Evolutionary conservation across 2,888 invertebrate genomes (phyloP).

Genomic region (Hydraecia micacea): DNA sequence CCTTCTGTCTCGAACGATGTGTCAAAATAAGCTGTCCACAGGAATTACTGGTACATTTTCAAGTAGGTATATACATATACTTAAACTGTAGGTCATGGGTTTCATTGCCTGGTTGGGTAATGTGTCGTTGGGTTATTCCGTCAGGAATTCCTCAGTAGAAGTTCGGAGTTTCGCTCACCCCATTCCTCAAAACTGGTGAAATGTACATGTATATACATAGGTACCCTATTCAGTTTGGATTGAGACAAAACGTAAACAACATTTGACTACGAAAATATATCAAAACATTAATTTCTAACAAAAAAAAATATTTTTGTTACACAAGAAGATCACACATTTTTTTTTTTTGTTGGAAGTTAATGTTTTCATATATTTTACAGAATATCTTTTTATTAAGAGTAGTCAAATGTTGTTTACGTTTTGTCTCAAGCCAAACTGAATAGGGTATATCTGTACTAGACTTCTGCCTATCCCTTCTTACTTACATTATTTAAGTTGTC

Average conservation of each 20-base stretch:
- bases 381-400: too few species aligned
- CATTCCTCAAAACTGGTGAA: background rate
- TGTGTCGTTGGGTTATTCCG: background rate
- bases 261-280: too few species aligned
- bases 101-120: background rate
- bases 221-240: too few species aligned
- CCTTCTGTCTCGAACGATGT: conserved; percentile 2
- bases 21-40: conserved; percentile 22
- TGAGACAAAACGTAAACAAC: too few species aligned
- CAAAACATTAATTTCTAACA: too few species aligned
- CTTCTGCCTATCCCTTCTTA: background rate
- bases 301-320: too few species aligned
- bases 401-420: too few species aligned
- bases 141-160: background rate
- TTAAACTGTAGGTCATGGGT: background rate
- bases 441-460: background rate
- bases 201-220: too few species aligned
- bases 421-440: too few species aligned
- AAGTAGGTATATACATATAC: background rate
- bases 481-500: background rate
- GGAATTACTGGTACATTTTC: background rate
- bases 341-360: too few species aligned
- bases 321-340: too few species aligned
- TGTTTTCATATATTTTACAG: too few species aligned
- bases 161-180: background rate